Percentiles rank a stretch among this genome's conserved stretches.
These are phyloP conservation scores for Drosophila vallismaia DNA, from an alignment of 2,888 invertebrate species.

Conservation along the genomic window DNA sequence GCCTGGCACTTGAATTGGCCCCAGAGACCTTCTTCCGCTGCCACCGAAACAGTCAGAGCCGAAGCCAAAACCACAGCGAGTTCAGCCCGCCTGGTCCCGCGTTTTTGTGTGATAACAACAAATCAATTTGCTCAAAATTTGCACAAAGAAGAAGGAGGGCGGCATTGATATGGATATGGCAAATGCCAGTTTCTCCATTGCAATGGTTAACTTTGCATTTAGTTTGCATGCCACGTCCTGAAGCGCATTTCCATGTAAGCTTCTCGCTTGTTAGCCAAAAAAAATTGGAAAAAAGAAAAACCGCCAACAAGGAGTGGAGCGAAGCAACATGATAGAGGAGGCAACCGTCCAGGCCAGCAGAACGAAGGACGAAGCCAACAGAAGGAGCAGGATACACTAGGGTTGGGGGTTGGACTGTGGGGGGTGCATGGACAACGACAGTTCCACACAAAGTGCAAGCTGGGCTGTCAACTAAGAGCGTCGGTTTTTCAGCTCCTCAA, in stretches of 20 bases:
- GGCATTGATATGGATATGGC: constrained; percentile 45
- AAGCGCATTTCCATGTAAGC: constrained; percentile 72
- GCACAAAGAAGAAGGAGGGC: constrained; percentile 55
- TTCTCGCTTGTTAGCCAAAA: constrained; percentile 68
- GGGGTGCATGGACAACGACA: constrained; percentile 31
- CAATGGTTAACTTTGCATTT: constrained; percentile 70
- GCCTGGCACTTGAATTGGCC: constrained; percentile 27
- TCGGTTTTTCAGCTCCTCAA: constrained; percentile 40
- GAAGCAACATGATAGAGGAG: constrained; percentile 19
- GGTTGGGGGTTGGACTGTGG: neutral
- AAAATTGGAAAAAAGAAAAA: constrained; percentile 12
- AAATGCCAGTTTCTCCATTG: constrained; percentile 54
- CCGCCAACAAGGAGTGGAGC: constrained; percentile 52
- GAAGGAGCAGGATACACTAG: neutral
- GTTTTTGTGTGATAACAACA: constrained; percentile 70
- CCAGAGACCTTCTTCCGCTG: constrained; percentile 8
- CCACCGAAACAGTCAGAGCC: constrained; percentile 1
- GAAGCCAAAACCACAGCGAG: constrained; percentile 3
- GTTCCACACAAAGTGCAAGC: constrained; percentile 58
- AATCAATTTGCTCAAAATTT: constrained; percentile 80
- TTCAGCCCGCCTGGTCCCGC: neutral
- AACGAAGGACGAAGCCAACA: constrained; percentile 8
- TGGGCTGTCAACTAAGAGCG: constrained; percentile 44
- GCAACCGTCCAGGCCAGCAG: constrained; percentile 8
- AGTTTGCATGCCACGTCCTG: constrained; percentile 76